phyloP scores from a whole-genome alignment of 92 coral and sea anemone genomes.

The Zoanthus solanderi region DNA sequence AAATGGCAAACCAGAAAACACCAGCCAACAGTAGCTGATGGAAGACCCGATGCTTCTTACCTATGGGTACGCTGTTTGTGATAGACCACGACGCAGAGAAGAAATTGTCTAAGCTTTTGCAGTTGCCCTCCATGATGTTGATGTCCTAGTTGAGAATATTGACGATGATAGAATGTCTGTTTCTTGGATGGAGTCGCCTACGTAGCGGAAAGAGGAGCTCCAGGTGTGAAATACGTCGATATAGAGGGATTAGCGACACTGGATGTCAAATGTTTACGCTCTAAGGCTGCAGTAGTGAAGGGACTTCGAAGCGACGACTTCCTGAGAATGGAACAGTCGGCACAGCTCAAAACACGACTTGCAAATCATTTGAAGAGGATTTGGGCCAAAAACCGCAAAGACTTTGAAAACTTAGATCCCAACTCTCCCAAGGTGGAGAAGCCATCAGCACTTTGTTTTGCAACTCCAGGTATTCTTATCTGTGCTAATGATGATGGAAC shows the following conservation, averaged over 20 bases:
- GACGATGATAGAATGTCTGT: slow-evolving; percentile 25
- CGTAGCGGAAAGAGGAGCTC: slow-evolving; percentile 52
- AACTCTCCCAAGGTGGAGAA: background rate
- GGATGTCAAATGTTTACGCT: slow-evolving; percentile 26
- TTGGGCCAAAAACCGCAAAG: slow-evolving; percentile 2
- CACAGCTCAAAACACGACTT: background rate
- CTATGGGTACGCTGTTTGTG: slow-evolving; percentile 19
- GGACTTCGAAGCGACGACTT: slow-evolving; percentile 32
- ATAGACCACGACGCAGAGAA: slow-evolving; percentile 33
- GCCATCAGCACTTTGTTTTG: background rate
- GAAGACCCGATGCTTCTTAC: too few relatives aligned
- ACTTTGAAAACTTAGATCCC: slow-evolving; percentile 34
- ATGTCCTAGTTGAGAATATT: background rate
- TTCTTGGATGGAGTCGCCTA: slow-evolving; percentile 28
- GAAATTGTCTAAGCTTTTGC: slow-evolving; percentile 31
- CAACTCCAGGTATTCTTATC: slow-evolving; percentile 42
- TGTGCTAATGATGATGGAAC: slow-evolving; percentile 43
- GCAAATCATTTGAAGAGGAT: background rate
- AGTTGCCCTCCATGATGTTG: slow-evolving; percentile 32
- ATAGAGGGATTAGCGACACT: slow-evolving; percentile 29
- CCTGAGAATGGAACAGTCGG: slow-evolving; percentile 9
- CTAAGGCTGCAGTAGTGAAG: slow-evolving; percentile 23
- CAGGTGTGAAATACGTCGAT: slow-evolving; percentile 39
- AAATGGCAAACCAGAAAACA: too few relatives aligned
- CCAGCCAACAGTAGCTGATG: too few relatives aligned